Conservation (phyloP, 2,888 invertebrate species). For the Trichopria drosophilae region DNA sequence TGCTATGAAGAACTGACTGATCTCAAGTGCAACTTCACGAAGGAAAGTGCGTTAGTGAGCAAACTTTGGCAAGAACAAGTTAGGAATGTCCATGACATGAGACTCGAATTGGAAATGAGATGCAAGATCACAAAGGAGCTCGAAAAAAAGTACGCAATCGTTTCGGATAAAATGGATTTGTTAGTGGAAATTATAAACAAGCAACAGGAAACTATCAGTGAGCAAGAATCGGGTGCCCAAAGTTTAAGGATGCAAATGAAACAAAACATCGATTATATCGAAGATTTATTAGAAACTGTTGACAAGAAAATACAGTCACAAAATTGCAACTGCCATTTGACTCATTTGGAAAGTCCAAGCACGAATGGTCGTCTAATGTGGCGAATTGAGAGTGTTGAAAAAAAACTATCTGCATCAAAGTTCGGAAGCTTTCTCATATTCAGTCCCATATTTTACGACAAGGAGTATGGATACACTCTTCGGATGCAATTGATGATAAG, state of each 20-base stretch:
- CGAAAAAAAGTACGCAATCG: conserved; percentile 57
- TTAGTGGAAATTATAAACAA: conserved; percentile 54
- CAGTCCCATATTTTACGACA: conserved; percentile 71
- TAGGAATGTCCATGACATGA: conserved; percentile 58
- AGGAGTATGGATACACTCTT: conserved; percentile 74
- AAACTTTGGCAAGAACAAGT: conserved; percentile 57
- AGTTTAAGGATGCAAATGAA: conserved; percentile 42
- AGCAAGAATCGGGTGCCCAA: conserved; percentile 34
- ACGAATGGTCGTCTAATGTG: conserved; percentile 67
- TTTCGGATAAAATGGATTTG: conserved; percentile 62
- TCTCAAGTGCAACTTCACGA: conserved; percentile 50
- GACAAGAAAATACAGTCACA: conserved; percentile 9
- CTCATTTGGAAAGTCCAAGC: background rate
- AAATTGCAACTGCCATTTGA: conserved; percentile 2
- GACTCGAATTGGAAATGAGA: conserved; percentile 62
- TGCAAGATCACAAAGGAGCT: conserved; percentile 58
- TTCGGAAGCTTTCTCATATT: conserved; percentile 67
- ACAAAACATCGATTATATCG: conserved; percentile 42
- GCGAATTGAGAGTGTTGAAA: conserved; percentile 69
- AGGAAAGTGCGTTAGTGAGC: conserved; percentile 54
- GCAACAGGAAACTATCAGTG: conserved; percentile 28
- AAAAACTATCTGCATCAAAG: conserved; percentile 70
- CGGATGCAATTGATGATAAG: conserved; percentile 73
- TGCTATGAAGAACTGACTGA: conserved; percentile 46
- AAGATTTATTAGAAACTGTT: too few relatives aligned